A percentile compares a stretch with the other conserved stretches of the same genome.
Evolutionary conservation across 2,797 vertebrate genomes (phyloP).

Genomic region (Anolis apletophallus): DNA sequence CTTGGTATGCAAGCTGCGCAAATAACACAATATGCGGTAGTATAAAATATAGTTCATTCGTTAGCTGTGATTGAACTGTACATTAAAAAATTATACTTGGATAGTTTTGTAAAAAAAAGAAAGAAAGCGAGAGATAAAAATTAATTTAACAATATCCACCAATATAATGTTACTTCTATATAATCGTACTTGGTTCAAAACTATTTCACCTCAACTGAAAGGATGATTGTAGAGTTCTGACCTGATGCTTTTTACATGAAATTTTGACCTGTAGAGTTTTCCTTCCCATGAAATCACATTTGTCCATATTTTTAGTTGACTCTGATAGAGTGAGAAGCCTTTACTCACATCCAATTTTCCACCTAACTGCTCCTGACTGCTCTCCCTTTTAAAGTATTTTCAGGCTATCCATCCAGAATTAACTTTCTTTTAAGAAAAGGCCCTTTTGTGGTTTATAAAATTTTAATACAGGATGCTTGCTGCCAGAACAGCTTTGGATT

Average conservation of each 20-base stretch:
- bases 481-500: conserved; percentile 80
- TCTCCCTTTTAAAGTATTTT: conserved; percentile 75
- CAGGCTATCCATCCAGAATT: conserved; percentile 77
- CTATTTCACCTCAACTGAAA: conserved; percentile 38
- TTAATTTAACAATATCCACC: background rate
- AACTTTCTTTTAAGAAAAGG: conserved; percentile 80
- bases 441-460: conserved; percentile 82
- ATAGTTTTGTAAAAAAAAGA: conserved; percentile 16
- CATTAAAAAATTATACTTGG: background rate
- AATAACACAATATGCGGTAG: background rate
- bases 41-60: background rate
- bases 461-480: conserved; percentile 80
- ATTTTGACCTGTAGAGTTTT: conserved; percentile 62
- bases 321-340: conserved; percentile 69
- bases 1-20: background rate
- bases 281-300: conserved; percentile 71
- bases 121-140: background rate
- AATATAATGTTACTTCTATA: too few species aligned
- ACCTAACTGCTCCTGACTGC: conserved; percentile 78
- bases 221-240: conserved; percentile 48
- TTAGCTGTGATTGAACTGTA: conserved; percentile 7
- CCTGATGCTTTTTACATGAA: conserved; percentile 59
- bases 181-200: conserved; percentile 30
- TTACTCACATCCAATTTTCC: conserved; percentile 79
- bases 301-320: conserved; percentile 76